Evolutionary conservation across 2,113 vertebrate genomes (phyloP).

Genomic region (Ochotona princeps): DNA sequence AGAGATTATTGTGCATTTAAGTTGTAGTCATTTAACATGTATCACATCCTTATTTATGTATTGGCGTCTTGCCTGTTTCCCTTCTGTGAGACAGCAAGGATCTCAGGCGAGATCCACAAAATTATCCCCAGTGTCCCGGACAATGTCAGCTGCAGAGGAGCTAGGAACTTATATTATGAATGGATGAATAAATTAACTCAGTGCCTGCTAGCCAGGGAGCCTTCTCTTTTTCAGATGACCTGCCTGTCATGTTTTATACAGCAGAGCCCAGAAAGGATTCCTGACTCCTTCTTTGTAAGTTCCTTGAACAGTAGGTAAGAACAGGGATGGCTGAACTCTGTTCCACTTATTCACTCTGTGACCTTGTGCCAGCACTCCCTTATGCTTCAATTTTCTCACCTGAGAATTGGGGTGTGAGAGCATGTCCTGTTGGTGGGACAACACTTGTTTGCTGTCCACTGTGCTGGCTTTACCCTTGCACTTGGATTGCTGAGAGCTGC

Average conservation of each 20-base stretch:
- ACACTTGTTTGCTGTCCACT: fast-evolving
- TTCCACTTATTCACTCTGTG: not conserved
- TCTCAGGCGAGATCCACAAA: not conserved
- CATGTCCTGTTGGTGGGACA: not conserved
- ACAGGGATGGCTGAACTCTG: not conserved
- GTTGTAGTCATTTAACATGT: not conserved
- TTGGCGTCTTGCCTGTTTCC: not conserved
- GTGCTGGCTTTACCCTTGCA: not conserved
- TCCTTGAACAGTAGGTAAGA: not conserved
- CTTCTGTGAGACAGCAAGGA: not conserved
- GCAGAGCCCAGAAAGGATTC: not conserved
- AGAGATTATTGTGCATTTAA: not conserved
- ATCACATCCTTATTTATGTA: not conserved
- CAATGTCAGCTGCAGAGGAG: not conserved
- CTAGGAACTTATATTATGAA: not conserved
- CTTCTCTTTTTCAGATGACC: not conserved
- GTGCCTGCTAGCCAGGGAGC: not conserved
- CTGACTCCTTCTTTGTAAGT: not conserved
- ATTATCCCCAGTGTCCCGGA: not conserved
- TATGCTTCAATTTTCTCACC: not conserved
- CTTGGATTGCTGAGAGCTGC: not conserved
- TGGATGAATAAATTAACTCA: not conserved
- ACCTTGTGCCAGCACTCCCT: not conserved
- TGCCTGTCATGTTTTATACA: not conserved
- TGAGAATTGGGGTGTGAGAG: not conserved